Base-by-base conservation (phyloP, 2,888 invertebrate species). In the Mythimna pallens region DNA sequence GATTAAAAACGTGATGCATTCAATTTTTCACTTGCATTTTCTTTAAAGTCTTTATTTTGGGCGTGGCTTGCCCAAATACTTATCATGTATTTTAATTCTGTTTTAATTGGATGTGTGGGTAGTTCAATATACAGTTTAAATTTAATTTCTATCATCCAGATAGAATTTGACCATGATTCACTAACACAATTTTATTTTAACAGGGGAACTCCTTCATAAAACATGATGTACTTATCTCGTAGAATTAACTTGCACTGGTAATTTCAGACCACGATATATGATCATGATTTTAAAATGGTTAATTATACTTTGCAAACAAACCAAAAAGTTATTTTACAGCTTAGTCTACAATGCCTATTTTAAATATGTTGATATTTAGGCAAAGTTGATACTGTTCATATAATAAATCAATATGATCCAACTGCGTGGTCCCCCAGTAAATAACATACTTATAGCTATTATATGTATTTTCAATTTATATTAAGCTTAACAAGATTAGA, bases 371-470 rank as follows among this genome's bases (percentile, higher is more conserved):
- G 52, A 62, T 43, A 30, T 71, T 57, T 17, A 62, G 50, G 40
- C 17, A 57, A 77, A 43, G n/a, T 71, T 12, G 62, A 55, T 61
- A 57, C 12, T 65, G 52, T 63, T 63, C 20, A 17, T 40, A 55
- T 25, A 43, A 30, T 43, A 65, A 73, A 70, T 57, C 59, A 65
- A 73, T 75, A 65, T 71, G 72, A 66, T 72, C 73, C 67, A 73
- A 78, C 70, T 43, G 61, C 22, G 43, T 82, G 82, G 82, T 80
- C 84, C 84, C 76, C 64, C 62, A 76, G 80, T 66, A 71, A 77
- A 80, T 72, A 74, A 47, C 65, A n/a, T 69, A 62, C 58, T 70
- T 72, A 62, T 10, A 57, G 10, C 59, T 65, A 55, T 36, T 68
- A 40, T 58, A 64, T 66, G 36, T 61, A 64, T 65, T 58, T 52